Conservation (phyloP, 2,113 vertebrate genomes). For the Alouatta palliata region DNA sequence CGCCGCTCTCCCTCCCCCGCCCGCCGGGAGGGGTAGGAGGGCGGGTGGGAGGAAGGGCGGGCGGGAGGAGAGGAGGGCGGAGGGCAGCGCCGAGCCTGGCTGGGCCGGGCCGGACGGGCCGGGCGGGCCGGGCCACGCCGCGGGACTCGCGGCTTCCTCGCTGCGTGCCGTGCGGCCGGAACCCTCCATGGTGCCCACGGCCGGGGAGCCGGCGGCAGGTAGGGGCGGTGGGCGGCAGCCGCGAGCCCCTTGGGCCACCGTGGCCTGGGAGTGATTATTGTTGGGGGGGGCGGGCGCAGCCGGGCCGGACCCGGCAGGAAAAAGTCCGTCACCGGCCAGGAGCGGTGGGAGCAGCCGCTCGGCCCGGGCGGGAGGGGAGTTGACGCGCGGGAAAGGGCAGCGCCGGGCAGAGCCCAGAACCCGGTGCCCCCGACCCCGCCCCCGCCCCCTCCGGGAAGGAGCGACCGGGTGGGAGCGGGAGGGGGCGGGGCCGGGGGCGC, state of each 20-base stretch:
- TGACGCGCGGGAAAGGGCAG: constrained; percentile 68
- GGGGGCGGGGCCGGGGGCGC: constrained; percentile 74
- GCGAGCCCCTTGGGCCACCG: neutral
- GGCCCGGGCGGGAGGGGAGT: neutral
- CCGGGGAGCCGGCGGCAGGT: constrained; percentile 67
- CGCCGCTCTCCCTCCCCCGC: constrained; percentile 56
- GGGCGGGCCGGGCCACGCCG: neutral
- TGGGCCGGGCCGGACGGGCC: constrained; percentile 57
- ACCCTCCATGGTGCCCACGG: constrained; percentile 62
- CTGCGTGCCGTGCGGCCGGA: constrained; percentile 46
- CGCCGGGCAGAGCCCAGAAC: constrained; percentile 23
- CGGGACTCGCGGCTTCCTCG: constrained; percentile 13
- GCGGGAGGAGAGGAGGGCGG: constrained; percentile 26
- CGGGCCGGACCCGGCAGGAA: constrained; percentile 60
- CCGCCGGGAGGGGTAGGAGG: constrained; percentile 51
- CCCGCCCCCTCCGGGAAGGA: constrained; percentile 71
- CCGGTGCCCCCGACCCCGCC: constrained; percentile 56
- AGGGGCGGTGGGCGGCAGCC: constrained; percentile 38
- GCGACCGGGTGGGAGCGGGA: constrained; percentile 59
- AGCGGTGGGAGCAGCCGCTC: constrained; percentile 13
- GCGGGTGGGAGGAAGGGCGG: constrained; percentile 46
- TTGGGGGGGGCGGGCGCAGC: neutral
- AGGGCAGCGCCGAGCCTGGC: constrained; percentile 57
- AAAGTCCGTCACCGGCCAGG: constrained; percentile 59
- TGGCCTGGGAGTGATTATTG: constrained; percentile 73